These are phyloP conservation scores for Zygogramma bicolorata DNA, from an alignment of 2,888 invertebrate genomes.

Conservation along the genomic window DNA sequence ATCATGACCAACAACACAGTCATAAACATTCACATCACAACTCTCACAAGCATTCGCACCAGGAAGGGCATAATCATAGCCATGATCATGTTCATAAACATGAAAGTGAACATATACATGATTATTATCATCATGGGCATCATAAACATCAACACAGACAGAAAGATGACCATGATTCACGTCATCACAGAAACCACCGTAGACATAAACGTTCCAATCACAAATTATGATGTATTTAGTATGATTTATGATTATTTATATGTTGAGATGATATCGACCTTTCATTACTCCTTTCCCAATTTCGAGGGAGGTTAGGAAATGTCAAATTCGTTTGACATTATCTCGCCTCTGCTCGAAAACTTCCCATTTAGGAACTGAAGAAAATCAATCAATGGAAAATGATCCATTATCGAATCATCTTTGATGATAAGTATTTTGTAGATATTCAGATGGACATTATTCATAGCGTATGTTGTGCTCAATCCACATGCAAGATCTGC, in stretches of 20 bases:
- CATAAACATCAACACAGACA: conserved; percentile 44
- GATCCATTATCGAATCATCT: too few species aligned
- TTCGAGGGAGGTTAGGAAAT: too few species aligned
- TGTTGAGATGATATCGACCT: neutral
- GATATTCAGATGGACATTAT: too few species aligned
- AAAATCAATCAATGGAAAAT: too few species aligned
- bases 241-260: neutral
- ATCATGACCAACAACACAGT: conserved; percentile 39
- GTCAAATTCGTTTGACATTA: too few species aligned
- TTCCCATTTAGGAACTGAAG: too few species aligned
- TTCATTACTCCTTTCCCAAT: neutral
- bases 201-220: conserved; percentile 20
- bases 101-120: neutral
- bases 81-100: neutral
- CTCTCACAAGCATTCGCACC: conserved; percentile 36
- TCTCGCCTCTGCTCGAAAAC: too few species aligned
- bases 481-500: too few species aligned
- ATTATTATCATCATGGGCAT: conserved; percentile 44
- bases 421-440: too few species aligned
- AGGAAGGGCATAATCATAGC: conserved; percentile 46
- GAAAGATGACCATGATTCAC: conserved; percentile 38
- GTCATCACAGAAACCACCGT: conserved; percentile 26
- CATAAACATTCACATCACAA: conserved; percentile 44
- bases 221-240: conserved; percentile 8
- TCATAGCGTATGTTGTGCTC: too few species aligned